Evolutionary conservation across 2,888 invertebrate species (phyloP).

Genomic region (Apodemia zela): DNA sequence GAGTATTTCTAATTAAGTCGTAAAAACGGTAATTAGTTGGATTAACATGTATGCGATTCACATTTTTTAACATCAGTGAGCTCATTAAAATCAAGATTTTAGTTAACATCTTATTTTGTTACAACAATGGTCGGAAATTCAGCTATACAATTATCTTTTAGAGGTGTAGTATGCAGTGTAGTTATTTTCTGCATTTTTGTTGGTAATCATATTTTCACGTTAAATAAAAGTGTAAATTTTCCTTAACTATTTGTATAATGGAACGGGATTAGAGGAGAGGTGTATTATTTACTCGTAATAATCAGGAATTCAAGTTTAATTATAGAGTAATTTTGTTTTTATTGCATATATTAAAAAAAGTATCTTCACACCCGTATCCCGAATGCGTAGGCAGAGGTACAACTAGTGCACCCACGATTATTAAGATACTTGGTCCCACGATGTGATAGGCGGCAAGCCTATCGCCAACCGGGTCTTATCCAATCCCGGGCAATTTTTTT

Average conservation of each 20-base stretch:
- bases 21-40: constrained; percentile 62
- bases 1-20: constrained; percentile 69
- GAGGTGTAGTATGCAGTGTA: neutral
- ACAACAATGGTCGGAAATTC: constrained; percentile 28
- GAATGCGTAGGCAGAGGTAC: too few species aligned
- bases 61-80: constrained; percentile 55
- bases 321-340: too few species aligned
- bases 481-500: too few species aligned
- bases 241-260: neutral
- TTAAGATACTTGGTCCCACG: too few species aligned
- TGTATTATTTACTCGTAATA: too few species aligned
- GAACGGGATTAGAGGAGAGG: neutral
- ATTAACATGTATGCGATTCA: constrained; percentile 64
- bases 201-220: constrained; percentile 6
- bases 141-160: constrained; percentile 4
- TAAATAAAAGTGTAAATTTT: constrained; percentile 7
- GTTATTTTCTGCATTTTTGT: constrained; percentile 8
- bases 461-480: too few species aligned
- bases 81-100: constrained; percentile 52
- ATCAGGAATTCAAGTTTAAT: too few species aligned
- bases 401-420: too few species aligned
- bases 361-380: too few species aligned
- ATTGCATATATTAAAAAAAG: too few species aligned
- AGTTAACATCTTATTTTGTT: constrained; percentile 44
- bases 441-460: too few species aligned